These are phyloP conservation scores for Hippolais icterina DNA, from an alignment of 2,113 vertebrate species.

Conservation along the genomic window DNA sequence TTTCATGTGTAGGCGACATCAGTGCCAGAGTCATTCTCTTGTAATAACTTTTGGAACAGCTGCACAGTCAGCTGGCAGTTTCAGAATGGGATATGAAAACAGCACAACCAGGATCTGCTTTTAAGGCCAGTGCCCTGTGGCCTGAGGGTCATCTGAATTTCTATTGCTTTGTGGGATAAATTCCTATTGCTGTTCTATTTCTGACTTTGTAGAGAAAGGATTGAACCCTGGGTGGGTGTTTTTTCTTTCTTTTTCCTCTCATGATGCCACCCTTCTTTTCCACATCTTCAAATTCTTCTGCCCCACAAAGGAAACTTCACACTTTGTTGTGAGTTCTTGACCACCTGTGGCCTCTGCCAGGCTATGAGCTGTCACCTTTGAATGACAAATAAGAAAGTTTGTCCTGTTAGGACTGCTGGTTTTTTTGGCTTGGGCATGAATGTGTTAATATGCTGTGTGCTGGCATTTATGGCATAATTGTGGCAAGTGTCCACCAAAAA, in stretches of 20 bases:
- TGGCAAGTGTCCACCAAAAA: neutral
- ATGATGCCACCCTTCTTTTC: neutral
- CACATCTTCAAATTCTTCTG: neutral
- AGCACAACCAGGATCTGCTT: neutral
- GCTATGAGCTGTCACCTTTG: neutral
- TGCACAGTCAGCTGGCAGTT: neutral
- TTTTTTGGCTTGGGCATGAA: neutral
- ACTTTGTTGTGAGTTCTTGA: neutral
- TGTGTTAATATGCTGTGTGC: fast-evolving
- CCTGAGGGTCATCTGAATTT: neutral
- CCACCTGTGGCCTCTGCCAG: neutral
- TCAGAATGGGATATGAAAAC: neutral
- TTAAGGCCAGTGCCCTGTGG: neutral
- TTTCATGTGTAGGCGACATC: neutral
- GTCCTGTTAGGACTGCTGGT: fast-evolving
- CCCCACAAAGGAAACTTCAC: neutral
- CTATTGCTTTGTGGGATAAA: neutral
- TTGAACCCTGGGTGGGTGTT: neutral
- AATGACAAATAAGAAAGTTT: neutral
- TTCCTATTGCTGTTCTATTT: neutral
- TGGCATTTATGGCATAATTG: neutral
- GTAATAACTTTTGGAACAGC: neutral
- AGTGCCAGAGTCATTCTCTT: neutral
- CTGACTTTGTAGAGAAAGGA: neutral
- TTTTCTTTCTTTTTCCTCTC: neutral